These are phyloP conservation scores for Maccullochella peelii DNA, from an alignment of 2,113 vertebrate genomes.

Conservation along the genomic window DNA sequence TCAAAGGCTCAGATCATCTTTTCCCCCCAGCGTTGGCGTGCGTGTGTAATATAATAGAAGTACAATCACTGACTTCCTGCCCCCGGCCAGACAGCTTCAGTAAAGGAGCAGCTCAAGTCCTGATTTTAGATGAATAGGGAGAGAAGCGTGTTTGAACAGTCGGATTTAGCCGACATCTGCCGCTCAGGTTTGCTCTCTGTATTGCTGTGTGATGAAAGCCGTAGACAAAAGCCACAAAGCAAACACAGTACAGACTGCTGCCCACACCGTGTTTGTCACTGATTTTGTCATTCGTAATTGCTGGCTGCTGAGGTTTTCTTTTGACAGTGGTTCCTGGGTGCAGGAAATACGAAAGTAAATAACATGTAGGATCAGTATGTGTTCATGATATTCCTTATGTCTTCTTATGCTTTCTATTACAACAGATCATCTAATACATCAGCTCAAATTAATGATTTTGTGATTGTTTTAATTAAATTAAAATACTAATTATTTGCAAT, in stretches of 20 bases:
- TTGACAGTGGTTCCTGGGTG: conserved; percentile 56
- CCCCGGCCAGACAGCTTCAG: conserved; percentile 34
- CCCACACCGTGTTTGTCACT: conserved; percentile 66
- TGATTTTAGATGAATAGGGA: conserved; percentile 83
- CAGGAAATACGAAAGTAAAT: conserved; percentile 51
- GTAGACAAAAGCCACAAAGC: conserved; percentile 82
- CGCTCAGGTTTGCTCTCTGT: conserved; percentile 77
- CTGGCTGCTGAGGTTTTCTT: conserved; percentile 78
- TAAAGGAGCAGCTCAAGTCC: conserved; percentile 67
- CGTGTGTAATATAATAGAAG: conserved; percentile 62
- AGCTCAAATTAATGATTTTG: not conserved
- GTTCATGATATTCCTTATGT: not conserved
- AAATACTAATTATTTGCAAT: not conserved
- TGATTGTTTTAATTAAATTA: too few species aligned
- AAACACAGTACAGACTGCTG: conserved; percentile 69
- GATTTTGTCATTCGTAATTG: conserved; percentile 80
- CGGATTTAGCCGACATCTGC: conserved; percentile 86
- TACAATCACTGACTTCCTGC: conserved; percentile 79
- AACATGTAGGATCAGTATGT: not conserved
- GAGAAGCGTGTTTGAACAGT: conserved; percentile 82
- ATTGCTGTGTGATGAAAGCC: conserved; percentile 91
- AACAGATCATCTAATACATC: not conserved
- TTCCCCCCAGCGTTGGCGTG: conserved; percentile 15
- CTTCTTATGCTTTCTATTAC: not conserved
- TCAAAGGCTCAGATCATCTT: conserved; percentile 62